Conservation (phyloP, 2,113 vertebrate species). For the Tragelaphus buxtoni region DNA sequence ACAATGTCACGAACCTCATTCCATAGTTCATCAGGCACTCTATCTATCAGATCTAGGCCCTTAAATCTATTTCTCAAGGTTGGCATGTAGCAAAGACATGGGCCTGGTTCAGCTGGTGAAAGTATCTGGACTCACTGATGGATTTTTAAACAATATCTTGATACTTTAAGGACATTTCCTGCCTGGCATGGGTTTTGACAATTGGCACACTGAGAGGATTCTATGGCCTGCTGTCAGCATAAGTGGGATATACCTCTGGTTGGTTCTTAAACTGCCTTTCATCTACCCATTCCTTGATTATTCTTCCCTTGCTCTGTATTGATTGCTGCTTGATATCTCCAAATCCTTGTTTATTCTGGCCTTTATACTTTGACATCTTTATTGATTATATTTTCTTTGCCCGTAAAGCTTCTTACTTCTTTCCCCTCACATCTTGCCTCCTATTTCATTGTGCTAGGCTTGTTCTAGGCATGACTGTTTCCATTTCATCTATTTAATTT, state of each 20-base stretch:
- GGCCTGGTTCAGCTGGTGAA: not conserved
- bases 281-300: not conserved
- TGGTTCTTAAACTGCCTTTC: slow-evolving; percentile 45
- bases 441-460: not conserved
- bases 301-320: slow-evolving; percentile 25
- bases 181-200: slow-evolving; percentile 13
- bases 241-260: not conserved
- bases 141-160: slow-evolving; percentile 33
- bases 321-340: slow-evolving; percentile 31
- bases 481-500: not conserved
- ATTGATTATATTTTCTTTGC: slow-evolving; percentile 49
- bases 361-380: slow-evolving; percentile 48
- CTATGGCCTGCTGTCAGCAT: not conserved
- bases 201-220: not conserved
- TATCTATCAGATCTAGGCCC: no score
- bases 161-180: slow-evolving; percentile 21
- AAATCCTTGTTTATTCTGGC: slow-evolving; percentile 51
- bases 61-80: no score
- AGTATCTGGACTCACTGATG: not conserved
- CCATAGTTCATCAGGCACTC: no score
- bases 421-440: not conserved
- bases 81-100: not conserved
- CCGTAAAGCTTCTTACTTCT: not conserved
- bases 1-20: no score
- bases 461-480: slow-evolving; percentile 2